A percentile compares a stretch with the other conserved stretches of the same genome.
phyloP scores from a whole-genome alignment of 53 echinoderm and acorn worm species.

The Zoroaster sp. region DNA sequence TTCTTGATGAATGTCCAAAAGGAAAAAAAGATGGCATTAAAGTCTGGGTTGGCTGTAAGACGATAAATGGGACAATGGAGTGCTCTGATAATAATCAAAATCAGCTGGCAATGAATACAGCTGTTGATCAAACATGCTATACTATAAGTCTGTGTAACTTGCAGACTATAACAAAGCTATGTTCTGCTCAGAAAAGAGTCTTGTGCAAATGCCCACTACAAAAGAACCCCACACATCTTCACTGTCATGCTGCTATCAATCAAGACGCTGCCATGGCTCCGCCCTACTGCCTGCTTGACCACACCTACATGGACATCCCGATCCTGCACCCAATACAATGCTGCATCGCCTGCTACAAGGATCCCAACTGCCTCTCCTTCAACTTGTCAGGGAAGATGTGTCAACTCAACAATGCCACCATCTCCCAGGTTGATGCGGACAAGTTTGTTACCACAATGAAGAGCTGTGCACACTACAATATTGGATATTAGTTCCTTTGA shows the following conservation, averaged over 20 bases:
- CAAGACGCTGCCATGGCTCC: neutral
- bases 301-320: neutral
- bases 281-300: neutral
- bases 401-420: constrained; percentile 44
- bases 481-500: too few relatives aligned
- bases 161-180: neutral
- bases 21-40: neutral
- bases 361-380: constrained; percentile 19
- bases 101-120: neutral
- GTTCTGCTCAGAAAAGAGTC: neutral
- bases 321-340: constrained; percentile 11
- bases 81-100: neutral
- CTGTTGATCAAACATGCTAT: neutral
- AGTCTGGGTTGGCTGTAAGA: neutral
- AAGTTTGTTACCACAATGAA: neutral
- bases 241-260: neutral
- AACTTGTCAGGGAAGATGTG: constrained; percentile 6
- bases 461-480: neutral
- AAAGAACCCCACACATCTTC: neutral
- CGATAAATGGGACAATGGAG: neutral
- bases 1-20: neutral
- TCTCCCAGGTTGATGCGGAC: constrained; percentile 47
- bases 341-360: constrained; percentile 30
- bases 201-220: neutral
- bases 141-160: neutral